Base-by-base conservation (phyloP, 1,140 invertebrate species). In the Cyclina sinensis region DNA sequence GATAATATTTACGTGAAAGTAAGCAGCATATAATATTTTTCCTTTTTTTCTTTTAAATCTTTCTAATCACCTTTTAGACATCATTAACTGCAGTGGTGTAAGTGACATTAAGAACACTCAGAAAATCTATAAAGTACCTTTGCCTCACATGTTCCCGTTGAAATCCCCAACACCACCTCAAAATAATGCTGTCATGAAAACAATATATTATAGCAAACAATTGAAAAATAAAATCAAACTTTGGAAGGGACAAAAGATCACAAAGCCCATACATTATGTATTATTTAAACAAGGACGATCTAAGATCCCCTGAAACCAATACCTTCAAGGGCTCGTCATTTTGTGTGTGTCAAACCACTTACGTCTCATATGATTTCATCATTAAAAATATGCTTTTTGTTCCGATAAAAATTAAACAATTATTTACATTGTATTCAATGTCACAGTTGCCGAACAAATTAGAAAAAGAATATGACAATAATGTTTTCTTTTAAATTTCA, bases 361-460 rank as follows among this genome's bases (percentile, higher is more conserved):
- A 74, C 46, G 18, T 21, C 62, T 57, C 54, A n/a, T 37, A 73
- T 43, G n/a, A 86, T n/a, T 32, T 37, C 84, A 76, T 86, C 84
- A 78, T 86, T 84, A 86, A 86, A n/a, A 86, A 78, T 78, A 39
- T 2, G 24, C 14, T 59, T 18, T 74, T 86, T 78, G 70, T 46
- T 48, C 21, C n/a, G n/a, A 86, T 32, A n/a, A 21, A 35, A 57
- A 16, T 48, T 84, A 16, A 54, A 46, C 46, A 32, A 51, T 43
- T 86, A 76, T 86, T 86, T 48, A 86, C 84, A 78, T 74, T 78
- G 74, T 86, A 78, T 86, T 62, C 24, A n/a, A 86, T 78, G 51
- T 73, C 82, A 70, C 18, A 54, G 7, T 21, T 84, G 14, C 37
- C 4, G 21, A 70, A 54, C 14, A 46, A 43, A n/a, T n/a, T n/a